These are phyloP conservation scores for Melipona bicolor DNA, from an alignment of 2,888 invertebrate genomes.

Conservation along the genomic window DNA sequence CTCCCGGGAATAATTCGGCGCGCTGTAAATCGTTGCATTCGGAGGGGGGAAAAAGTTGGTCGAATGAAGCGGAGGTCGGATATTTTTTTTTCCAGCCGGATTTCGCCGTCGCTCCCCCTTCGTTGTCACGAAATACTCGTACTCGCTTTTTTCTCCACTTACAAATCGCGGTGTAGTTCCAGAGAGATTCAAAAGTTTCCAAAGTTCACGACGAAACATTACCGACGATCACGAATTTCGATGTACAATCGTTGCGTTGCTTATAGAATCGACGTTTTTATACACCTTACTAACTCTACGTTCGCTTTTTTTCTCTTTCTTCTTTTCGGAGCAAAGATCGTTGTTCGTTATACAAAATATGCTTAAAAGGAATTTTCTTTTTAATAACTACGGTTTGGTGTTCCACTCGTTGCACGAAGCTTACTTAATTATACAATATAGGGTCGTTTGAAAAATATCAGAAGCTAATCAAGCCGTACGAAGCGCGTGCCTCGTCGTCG, in stretches of 20 bases:
- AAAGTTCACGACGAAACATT: not conserved
- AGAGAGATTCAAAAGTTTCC: not conserved
- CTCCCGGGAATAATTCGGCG: not conserved
- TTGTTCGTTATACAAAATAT: constrained; percentile 24
- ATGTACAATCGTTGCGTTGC: constrained; percentile 9
- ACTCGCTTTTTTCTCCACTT: not conserved
- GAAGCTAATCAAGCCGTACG: constrained; percentile 7
- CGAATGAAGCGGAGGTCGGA: not conserved
- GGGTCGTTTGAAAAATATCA: not conserved
- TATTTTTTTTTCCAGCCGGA: constrained; percentile 3
- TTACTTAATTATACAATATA: not conserved
- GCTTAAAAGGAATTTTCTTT: constrained; percentile 12
- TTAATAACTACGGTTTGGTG: constrained; percentile 19
- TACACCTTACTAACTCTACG: not conserved
- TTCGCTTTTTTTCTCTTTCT: not conserved
- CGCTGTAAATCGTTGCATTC: constrained; percentile 14
- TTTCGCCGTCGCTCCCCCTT: not conserved
- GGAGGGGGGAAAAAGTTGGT: not conserved
- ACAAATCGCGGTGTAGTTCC: not conserved
- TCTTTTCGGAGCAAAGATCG: not conserved
- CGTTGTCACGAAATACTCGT: constrained; percentile 21
- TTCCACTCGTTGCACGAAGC: constrained; percentile 24
- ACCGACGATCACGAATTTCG: constrained; percentile 9
- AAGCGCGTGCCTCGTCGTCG: not conserved
- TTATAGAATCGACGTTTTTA: not conserved